These are phyloP conservation scores for Phylloscopus collybita DNA, from an alignment of 2,797 vertebrate species.

Conservation along the genomic window DNA sequence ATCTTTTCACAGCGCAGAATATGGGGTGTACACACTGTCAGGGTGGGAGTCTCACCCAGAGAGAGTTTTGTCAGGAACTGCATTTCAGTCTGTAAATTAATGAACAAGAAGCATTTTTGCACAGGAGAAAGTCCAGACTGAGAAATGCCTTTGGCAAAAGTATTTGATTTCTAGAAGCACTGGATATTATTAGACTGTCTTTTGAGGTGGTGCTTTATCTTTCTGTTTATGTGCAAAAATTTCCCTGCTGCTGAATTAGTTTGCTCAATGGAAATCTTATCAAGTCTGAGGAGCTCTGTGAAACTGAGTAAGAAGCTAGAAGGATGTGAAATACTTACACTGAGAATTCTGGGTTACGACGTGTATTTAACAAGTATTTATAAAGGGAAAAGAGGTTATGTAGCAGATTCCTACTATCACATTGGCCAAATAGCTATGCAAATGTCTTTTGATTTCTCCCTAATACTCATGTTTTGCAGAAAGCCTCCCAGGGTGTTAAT, in stretches of 20 bases:
- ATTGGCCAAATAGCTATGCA: constrained; percentile 8
- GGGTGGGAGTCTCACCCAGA: background rate
- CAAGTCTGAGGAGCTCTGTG: background rate
- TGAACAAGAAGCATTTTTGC: background rate
- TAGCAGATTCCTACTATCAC: background rate
- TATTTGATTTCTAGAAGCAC: background rate
- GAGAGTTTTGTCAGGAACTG: background rate
- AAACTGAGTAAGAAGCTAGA: background rate
- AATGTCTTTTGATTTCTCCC: constrained; percentile 6
- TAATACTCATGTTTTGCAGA: constrained; percentile 34
- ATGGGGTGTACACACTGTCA: background rate
- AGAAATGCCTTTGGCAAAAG: background rate
- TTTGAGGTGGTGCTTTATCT: constrained; percentile 3
- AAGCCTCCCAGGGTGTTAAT: background rate
- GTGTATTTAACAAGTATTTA: constrained; percentile 1
- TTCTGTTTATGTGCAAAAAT: background rate
- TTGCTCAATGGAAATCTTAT: constrained; percentile 9
- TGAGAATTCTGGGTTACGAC: background rate
- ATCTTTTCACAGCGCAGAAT: background rate
- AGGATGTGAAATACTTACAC: background rate
- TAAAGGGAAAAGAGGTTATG: background rate
- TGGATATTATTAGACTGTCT: background rate
- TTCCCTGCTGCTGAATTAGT: background rate
- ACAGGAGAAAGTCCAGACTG: background rate
- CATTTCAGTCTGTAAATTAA: background rate